Conservation (phyloP, 2,888 invertebrate species). For the Notodonta dromedarius region DNA sequence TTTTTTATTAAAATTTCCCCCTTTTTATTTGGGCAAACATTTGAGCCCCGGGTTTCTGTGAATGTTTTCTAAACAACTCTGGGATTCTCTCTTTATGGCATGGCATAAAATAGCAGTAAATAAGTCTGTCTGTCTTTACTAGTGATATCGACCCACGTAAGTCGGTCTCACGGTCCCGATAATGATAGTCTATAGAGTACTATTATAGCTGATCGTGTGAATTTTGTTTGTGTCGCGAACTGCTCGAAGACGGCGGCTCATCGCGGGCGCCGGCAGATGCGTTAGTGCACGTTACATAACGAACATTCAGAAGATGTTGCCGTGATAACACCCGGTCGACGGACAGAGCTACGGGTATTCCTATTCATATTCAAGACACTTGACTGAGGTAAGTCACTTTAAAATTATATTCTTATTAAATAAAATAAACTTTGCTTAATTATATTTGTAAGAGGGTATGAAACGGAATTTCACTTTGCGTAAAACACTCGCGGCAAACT, state of each 20-base stretch:
- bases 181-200: slow-evolving; percentile 22
- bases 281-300: slow-evolving; percentile 13
- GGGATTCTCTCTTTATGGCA: slow-evolving; percentile 5
- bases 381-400: slow-evolving; percentile 22
- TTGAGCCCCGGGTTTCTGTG: slow-evolving; percentile 9
- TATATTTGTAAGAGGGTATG: not conserved
- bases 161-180: slow-evolving; percentile 22
- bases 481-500: slow-evolving; percentile 35
- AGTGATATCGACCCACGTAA: slow-evolving; percentile 2
- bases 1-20: slow-evolving; percentile 40
- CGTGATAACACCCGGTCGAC: slow-evolving; percentile 19
- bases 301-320: slow-evolving; percentile 20
- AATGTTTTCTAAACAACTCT: slow-evolving; percentile 14
- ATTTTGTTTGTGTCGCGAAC: slow-evolving; percentile 36
- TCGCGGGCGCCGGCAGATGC: slow-evolving; percentile 13
- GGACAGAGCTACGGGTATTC: slow-evolving; percentile 19
- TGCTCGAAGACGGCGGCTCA: slow-evolving; percentile 28
- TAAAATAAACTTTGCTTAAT: not conserved
- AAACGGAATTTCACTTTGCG: slow-evolving; percentile 21
- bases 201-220: slow-evolving; percentile 30
- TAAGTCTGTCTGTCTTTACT: slow-evolving; percentile 1
- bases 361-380: slow-evolving; percentile 17
- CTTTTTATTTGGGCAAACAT: slow-evolving; percentile 24
- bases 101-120: slow-evolving; percentile 15
- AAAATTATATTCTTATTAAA: slow-evolving; percentile 9